A percentile compares a stretch with the other conserved stretches of the same genome.
phyloP scores from a whole-genome alignment of 2,797 vertebrate species.

The Coregonus ussuriensis region DNA sequence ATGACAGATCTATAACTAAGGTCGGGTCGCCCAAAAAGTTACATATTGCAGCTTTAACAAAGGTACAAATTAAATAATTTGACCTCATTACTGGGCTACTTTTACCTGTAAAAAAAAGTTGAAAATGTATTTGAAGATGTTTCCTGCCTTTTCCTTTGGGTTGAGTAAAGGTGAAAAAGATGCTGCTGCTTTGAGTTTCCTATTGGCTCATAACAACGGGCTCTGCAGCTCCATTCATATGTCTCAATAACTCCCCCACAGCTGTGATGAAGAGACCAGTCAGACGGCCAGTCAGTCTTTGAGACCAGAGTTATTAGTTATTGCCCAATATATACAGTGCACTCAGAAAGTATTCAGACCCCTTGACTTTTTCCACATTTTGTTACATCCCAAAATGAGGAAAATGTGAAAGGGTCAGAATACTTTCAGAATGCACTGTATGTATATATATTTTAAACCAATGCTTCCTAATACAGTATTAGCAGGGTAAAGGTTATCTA shows the following conservation, averaged over 20 bases:
- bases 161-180: slow-evolving; percentile 4
- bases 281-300: slow-evolving; percentile 10
- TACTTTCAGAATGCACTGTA: too few relatives aligned
- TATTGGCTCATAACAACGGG: too few relatives aligned
- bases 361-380: too few relatives aligned
- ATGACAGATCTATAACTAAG: too few relatives aligned
- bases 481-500: background rate
- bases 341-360: too few relatives aligned
- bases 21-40: too few relatives aligned
- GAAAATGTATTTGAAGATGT: background rate
- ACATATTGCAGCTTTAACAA: slow-evolving; percentile 1
- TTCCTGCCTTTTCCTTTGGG: background rate
- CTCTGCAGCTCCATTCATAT: slow-evolving; percentile 25
- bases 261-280: slow-evolving; percentile 11
- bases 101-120: background rate
- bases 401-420: too few relatives aligned
- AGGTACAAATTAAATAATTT: slow-evolving; percentile 7
- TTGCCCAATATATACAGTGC: background rate
- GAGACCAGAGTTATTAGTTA: background rate
- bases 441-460: background rate
- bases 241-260: slow-evolving; percentile 14
- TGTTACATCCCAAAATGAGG: too few relatives aligned
- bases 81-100: slow-evolving; percentile 4
- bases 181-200: slow-evolving; percentile 13
- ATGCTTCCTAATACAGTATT: background rate